phyloP scores from a whole-genome alignment of 2,888 invertebrate genomes.

The Ryuthela nishihirai region DNA sequence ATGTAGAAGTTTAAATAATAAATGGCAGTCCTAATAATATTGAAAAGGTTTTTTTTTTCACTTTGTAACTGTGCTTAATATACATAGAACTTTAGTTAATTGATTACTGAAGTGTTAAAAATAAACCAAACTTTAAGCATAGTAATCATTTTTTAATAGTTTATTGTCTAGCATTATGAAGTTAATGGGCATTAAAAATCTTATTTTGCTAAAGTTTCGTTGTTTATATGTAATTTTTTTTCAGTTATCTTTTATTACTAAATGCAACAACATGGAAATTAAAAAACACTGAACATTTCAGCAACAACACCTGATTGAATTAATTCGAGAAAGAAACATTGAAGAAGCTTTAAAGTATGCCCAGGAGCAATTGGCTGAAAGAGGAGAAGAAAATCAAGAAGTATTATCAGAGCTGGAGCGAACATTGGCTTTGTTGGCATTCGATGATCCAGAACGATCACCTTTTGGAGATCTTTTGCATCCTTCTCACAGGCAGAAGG shows the following conservation, averaged over 20 bases:
- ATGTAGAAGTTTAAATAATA: no score
- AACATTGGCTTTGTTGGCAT: conserved; percentile 89
- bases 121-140: not conserved
- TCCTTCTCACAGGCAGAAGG: conserved; percentile 90
- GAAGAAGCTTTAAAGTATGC: conserved; percentile 88
- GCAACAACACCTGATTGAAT: conserved; percentile 84
- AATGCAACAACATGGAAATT: no score
- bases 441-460: conserved; percentile 90
- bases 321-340: conserved; percentile 76
- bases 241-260: no score
- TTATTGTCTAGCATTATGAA: conserved; percentile 3
- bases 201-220: conserved; percentile 3
- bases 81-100: no score
- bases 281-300: no score
- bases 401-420: conserved; percentile 76
- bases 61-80: no score
- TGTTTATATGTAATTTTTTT: no score
- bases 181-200: not conserved
- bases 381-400: conserved; percentile 73
- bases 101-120: no score
- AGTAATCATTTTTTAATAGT: conserved; percentile 3
- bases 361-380: conserved; percentile 82
- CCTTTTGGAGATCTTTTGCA: conserved; percentile 93
- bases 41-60: no score
- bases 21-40: no score